Conservation (phyloP, 2,113 vertebrate species). For the Corydoras sp. region DNA sequence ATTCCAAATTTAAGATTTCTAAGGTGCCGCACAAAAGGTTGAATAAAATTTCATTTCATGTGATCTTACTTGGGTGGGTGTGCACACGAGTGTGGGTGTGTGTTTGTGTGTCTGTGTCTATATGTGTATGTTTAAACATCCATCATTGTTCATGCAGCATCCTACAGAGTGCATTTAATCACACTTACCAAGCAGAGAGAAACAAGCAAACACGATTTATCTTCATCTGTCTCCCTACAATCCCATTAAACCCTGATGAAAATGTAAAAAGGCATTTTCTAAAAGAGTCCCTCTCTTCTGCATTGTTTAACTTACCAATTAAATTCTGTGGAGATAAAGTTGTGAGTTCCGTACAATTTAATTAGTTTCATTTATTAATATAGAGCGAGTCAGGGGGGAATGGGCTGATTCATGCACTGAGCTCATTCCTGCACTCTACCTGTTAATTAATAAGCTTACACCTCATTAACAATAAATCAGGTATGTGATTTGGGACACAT, state of each 20-base stretch:
- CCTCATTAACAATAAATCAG: neutral
- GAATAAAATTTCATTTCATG: neutral
- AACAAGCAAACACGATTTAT: constrained; percentile 9
- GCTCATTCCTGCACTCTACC: neutral
- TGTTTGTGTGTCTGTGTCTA: constrained; percentile 1
- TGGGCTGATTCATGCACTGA: neutral
- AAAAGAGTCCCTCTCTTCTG: neutral
- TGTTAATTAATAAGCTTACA: neutral
- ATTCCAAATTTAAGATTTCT: too few species aligned
- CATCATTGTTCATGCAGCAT: constrained; percentile 1
- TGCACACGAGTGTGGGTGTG: neutral
- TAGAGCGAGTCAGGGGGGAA: too few species aligned
- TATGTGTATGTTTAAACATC: constrained; percentile 4
- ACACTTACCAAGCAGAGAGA: constrained; percentile 15
- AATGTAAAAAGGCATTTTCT: constrained; percentile 2
- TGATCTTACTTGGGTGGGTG: neutral
- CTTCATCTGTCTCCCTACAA: neutral
- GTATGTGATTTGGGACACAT: neutral
- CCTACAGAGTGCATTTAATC: constrained; percentile 6
- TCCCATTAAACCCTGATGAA: neutral
- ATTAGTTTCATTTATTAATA: neutral
- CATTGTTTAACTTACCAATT: neutral
- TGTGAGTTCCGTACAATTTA: neutral
- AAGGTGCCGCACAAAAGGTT: too few species aligned
- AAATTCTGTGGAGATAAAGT: neutral